Evolutionary conservation across 2,113 vertebrate genomes (phyloP), one percentile per base, ranked within the genome.

Genomic region (Zingel zingel): DNA sequence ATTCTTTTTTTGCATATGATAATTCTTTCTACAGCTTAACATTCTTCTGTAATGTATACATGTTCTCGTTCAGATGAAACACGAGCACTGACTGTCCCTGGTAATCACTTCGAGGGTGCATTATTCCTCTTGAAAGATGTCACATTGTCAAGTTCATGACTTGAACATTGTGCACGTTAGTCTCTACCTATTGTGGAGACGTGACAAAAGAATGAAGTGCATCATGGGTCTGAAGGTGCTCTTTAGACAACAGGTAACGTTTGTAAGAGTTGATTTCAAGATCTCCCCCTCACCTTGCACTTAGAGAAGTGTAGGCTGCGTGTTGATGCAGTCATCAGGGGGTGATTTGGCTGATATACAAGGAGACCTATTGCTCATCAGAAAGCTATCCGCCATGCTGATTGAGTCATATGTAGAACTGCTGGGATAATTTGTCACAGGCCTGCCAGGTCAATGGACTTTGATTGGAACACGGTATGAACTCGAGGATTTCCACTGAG

Each of bases 391-490:
- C 80, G 45, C 76, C 83, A 91, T 81, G 81, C 90, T 92, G 89
- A 91, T 89, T 92, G 90, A 94, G 89, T 93, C 91, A 91, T 91
- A 91, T 87, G 89, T 84, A 91, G 92, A 93, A 86, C 88, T 5
- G 78, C 90, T 91, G 84, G 83, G 84, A 90, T 94, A 94, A 95
- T 94, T 94, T 91, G 87, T 93, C 88, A 88, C 93, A 93, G 91
- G 83, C 88, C 83, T 81, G 90, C 75, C 84, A 78, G 89, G 89
- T 94, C 87, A 90, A 88, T 92, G 91, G 92, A 89, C 86, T 91
- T 82, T 93, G 92, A 93, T 92, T 92, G 85, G 88, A 89, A 83
- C 89, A 72, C 65, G 66, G 82, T 91, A 84, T 86, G 87, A 86
- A 90, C 82, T 89, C 23, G 10, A 86, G 82, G 89, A 87, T 90